phyloP scores from a whole-genome alignment of 2,113 vertebrate species.

The Pica pica region DNA sequence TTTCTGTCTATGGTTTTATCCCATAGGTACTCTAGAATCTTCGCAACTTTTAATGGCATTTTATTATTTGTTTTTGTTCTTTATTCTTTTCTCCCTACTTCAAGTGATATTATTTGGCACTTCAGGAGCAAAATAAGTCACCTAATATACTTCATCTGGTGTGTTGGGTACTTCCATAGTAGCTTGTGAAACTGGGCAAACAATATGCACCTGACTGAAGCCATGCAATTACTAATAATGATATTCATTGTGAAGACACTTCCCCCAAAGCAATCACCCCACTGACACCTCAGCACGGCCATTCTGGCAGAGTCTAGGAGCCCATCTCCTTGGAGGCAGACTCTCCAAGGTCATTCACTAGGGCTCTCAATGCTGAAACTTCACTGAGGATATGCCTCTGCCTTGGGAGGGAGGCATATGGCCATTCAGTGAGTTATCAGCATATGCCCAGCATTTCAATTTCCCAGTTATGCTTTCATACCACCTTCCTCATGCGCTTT shows the following conservation, averaged over 20 bases:
- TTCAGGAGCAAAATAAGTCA: not conserved
- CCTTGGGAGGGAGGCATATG: not conserved
- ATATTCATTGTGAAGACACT: not conserved
- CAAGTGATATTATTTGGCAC: not conserved
- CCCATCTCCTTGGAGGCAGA: not conserved
- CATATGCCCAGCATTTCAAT: rapidly evolving
- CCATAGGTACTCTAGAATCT: not conserved
- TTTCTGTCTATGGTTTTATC: not conserved
- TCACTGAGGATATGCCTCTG: not conserved
- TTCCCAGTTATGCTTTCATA: not conserved
- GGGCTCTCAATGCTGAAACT: not conserved
- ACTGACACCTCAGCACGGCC: not conserved
- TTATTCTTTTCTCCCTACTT: not conserved
- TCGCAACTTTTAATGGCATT: not conserved
- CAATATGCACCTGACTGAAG: not conserved
- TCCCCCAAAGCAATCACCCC: not conserved
- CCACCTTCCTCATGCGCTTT: not conserved
- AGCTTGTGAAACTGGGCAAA: not conserved
- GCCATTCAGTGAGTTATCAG: not conserved
- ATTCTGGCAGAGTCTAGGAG: not conserved
- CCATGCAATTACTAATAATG: not conserved
- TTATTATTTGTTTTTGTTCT: not conserved
- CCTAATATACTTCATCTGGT: not conserved
- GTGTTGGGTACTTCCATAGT: not conserved
- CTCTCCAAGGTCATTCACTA: not conserved